phyloP scores from a whole-genome alignment of 1,140 invertebrate genomes.

The Neodiprion pinetum region DNA sequence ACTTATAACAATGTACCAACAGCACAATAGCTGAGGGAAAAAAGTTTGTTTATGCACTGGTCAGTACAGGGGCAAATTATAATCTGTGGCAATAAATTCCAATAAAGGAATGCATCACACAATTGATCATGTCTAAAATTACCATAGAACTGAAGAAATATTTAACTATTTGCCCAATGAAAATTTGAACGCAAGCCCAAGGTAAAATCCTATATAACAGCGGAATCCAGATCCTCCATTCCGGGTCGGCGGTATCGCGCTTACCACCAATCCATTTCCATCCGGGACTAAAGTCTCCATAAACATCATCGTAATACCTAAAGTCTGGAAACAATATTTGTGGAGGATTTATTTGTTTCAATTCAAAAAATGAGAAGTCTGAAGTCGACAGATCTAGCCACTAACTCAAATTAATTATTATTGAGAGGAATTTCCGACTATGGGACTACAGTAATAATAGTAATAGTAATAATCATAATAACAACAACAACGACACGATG shows the following conservation, averaged over 20 bases:
- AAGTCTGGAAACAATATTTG: constrained; percentile 45
- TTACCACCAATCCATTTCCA: constrained; percentile 58
- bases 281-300: constrained; percentile 53
- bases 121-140: not conserved
- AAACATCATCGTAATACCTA: constrained; percentile 41
- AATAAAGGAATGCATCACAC: too few species aligned
- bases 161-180: constrained; percentile 51
- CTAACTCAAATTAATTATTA: too few species aligned
- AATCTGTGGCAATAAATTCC: too few species aligned
- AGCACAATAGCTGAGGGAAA: constrained; percentile 46
- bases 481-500: too few species aligned
- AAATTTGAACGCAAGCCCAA: constrained; percentile 56
- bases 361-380: constrained; percentile 12
- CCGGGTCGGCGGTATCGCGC: constrained; percentile 62
- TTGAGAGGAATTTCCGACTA: too few species aligned
- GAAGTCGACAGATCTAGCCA: not conserved
- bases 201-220: constrained; percentile 51
- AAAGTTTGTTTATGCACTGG: not conserved
- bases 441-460: too few species aligned
- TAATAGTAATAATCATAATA: too few species aligned
- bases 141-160: constrained; percentile 28
- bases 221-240: constrained; percentile 63
- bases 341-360: constrained; percentile 18
- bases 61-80: too few species aligned
- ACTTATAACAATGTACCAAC: constrained; percentile 47